Conservation (phyloP, 2,888 invertebrate species). For the Agrotis exclamationis region DNA sequence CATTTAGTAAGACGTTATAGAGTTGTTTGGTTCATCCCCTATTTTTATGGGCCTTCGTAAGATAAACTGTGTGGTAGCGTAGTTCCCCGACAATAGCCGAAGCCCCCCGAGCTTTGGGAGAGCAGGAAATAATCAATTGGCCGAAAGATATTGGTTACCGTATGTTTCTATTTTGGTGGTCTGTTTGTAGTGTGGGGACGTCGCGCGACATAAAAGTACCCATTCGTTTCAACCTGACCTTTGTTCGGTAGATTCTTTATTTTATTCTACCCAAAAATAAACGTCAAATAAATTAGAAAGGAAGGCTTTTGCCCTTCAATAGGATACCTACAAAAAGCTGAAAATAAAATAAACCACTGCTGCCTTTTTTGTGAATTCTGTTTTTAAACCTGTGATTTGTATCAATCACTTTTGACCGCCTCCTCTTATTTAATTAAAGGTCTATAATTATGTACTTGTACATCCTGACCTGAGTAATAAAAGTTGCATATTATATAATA, state of each 20-base stretch:
- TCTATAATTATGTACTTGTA: no score
- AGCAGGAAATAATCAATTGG: conserved; percentile 60
- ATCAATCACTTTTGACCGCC: not conserved
- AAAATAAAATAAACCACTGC: not conserved
- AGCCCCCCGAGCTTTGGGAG: conserved; percentile 42
- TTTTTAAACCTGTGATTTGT: not conserved
- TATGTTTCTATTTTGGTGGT: conserved; percentile 44
- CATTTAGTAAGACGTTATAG: conserved; percentile 82
- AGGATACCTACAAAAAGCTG: not conserved
- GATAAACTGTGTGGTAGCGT: conserved; percentile 68
- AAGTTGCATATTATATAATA: no score
- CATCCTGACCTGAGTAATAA: no score
- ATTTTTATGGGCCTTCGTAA: conserved; percentile 76
- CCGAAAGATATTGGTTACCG: conserved; percentile 46
- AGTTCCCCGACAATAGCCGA: conserved; percentile 56
- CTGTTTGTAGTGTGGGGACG: conserved; percentile 5
- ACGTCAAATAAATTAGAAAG: not conserved
- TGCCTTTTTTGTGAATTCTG: no score
- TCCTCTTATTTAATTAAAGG: no score
- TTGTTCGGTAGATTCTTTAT: conserved; percentile 10
- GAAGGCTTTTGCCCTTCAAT: conserved; percentile 1
- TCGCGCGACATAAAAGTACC: conserved; percentile 27
- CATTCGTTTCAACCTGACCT: conserved; percentile 24
- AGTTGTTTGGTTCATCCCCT: conserved; percentile 78
- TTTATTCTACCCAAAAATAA: conserved; percentile 1